Base-by-base conservation (phyloP, 1,140 invertebrate genomes). In the Bradynema listronoti region DNA sequence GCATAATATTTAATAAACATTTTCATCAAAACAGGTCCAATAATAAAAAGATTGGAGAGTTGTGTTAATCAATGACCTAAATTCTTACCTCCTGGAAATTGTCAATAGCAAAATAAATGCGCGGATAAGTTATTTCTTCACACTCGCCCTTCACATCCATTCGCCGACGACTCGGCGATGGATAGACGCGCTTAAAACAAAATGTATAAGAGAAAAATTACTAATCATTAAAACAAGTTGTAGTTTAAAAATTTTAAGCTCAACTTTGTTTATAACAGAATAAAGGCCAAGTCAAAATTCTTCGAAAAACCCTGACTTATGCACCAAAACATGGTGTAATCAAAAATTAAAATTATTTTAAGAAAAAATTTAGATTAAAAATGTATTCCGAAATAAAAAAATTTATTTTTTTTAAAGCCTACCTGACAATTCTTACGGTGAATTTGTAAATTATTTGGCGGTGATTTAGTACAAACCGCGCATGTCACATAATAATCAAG, bases 61-160 rank as follows among this genome's bases (percentile, higher is more conserved):
- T n/a, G n/a, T n/a, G n/a, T n/a, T n/a, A n/a, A n/a, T n/a, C n/a
- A n/a, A n/a, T n/a, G n/a, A n/a, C n/a, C n/a, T n/a, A n/a, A n/a
- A n/a, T n/a, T 97, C 3, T 49, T 55, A 57, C 59, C 27, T 61
- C 91, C 81, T 97, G 93, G 81, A 96, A 98, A 82, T 96, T 94
- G 80, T 98, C 94, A 46, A 98, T 90, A 85, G 91, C 91, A 80
- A 97, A 98, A 82, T 90, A 97, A 68, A 98, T 91, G 82, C 94
- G 89, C 1, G 94, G 94, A 82, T 96, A 98, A 30, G 91, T 93
- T 78, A 97, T 96, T 82, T 96, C 90, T 82, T 98, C 94, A 62
- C 88, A 85, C 77, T 95, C 92, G 32, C 92, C 94, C 82, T 98
- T 98, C 14, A 88, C 88, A 79, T 97, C 91, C 92, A 98, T 97